phyloP scores from a whole-genome alignment of 2,797 vertebrate species.

The Pelochelys cantorii region DNA sequence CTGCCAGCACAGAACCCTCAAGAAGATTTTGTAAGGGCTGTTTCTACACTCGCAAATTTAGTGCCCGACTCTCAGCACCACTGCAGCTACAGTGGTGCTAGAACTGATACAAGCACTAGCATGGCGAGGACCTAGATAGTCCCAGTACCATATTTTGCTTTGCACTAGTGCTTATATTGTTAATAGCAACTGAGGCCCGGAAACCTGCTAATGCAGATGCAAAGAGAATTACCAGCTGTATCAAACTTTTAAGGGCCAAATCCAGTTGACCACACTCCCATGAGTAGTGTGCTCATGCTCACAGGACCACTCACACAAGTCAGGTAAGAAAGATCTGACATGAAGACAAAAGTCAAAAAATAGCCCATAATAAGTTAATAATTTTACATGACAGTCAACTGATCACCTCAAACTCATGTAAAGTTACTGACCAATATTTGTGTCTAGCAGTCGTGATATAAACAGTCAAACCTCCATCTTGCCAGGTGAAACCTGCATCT shows the following conservation, averaged over 20 bases:
- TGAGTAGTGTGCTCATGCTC: fast-evolving
- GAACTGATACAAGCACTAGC: not conserved
- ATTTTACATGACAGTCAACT: fast-evolving
- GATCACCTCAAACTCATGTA: not conserved
- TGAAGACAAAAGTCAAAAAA: fast-evolving
- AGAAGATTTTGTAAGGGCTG: not conserved
- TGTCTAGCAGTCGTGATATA: not conserved
- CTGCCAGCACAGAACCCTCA: not conserved
- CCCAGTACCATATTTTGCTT: not conserved
- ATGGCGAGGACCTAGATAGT: not conserved
- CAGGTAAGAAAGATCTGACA: fast-evolving
- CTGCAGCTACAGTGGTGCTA: not conserved
- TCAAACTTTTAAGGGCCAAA: fast-evolving
- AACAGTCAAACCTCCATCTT: not conserved
- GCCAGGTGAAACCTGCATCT: not conserved
- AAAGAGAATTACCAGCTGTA: fast-evolving
- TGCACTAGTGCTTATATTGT: fast-evolving
- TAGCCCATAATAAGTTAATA: fast-evolving
- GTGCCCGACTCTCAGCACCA: fast-evolving
- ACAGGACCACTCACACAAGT: fast-evolving
- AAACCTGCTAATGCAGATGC: fast-evolving
- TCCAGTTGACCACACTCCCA: fast-evolving
- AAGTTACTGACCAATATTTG: not conserved
- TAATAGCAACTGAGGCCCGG: fast-evolving
- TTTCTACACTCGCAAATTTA: not conserved